phyloP scores from a whole-genome alignment of 2,888 invertebrate genomes.

The Machimus rusticus region DNA sequence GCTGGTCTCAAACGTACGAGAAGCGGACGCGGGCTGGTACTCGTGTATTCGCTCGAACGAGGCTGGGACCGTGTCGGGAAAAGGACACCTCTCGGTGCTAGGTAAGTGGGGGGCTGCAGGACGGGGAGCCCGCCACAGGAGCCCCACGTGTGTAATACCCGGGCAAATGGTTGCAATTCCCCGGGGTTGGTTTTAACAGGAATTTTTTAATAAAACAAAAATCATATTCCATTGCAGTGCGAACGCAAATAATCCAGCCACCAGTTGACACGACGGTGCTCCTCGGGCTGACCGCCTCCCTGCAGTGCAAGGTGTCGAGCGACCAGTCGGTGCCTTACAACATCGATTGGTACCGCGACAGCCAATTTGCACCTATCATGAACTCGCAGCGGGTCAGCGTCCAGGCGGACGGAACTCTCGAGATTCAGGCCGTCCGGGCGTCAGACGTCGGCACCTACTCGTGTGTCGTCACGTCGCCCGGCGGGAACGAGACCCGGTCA shows the following conservation, averaged over 20 bases:
- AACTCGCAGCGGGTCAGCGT: constrained; percentile 77
- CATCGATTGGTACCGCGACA: constrained; percentile 88
- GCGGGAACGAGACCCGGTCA: constrained; percentile 90
- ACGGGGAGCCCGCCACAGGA: not conserved
- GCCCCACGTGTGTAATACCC: not conserved
- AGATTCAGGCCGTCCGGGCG: constrained; percentile 87
- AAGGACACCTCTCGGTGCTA: constrained; percentile 82
- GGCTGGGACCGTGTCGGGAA: constrained; percentile 84
- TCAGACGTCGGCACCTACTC: constrained; percentile 94
- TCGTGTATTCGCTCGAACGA: constrained; percentile 89
- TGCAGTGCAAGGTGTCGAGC: constrained; percentile 93
- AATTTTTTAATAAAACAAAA: not conserved
- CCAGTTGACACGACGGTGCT: constrained; percentile 92
- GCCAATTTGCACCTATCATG: constrained; percentile 71
- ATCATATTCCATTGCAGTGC: constrained; percentile 66
- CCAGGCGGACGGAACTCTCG: constrained; percentile 82
- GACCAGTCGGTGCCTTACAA: constrained; percentile 88
- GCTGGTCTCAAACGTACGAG: constrained; percentile 83
- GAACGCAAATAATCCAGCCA: constrained; percentile 92
- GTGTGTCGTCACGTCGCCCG: constrained; percentile 86
- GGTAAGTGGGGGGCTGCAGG: constrained; percentile 66
- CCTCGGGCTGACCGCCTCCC: constrained; percentile 88
- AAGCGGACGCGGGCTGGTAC: constrained; percentile 87
- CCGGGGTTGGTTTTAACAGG: not conserved
- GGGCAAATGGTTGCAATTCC: not conserved